Base-by-base conservation (phyloP, 2,797 vertebrate species). In the Notamacropus eugenii region DNA sequence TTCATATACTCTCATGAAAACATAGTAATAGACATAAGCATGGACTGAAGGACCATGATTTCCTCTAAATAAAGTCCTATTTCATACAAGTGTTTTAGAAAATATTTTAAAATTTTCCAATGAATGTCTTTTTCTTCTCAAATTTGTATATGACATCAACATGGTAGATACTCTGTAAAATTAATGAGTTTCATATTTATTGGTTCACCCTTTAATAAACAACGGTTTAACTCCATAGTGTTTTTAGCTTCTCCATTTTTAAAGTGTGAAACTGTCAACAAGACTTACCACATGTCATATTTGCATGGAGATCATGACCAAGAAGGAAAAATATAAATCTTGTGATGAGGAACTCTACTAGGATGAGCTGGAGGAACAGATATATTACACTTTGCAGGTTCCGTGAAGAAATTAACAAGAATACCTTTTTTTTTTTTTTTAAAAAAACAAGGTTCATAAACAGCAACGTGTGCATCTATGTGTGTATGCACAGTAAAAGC, bases 361-460 rank as follows among this genome's bases (percentile, higher is more conserved):
- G 96, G 97, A 98, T 96, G 96, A 97, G 96, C 93, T 95, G 3
- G 57, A 96, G 62, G 97, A 97, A 95, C 91, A 55, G 94, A 96
- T 91, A 97, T 87, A 9, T 46, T 55, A 92, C 0, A 74, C 62
- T 97, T 96, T 92, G 16, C 46, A 91, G 28, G 1, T 55, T 29
- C 46, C 40, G 57, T 95, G 90, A 94, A 96, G 57, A 87, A 90
- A 91, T 87, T 16, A 46, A 27, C 50, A 10, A 87, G 46, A 87
- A 87, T 87, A 40, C 50, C 74, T 40, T 67, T 14, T 24, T 3
- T 52, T 52, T 46, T 46, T 46, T 46, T 46, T 46, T 46, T 46
- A 46, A 87, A 46, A 50, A 46, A 1, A 50, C 74, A 87, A 87
- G 40, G 74, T 87, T 87, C 74, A 46, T 46, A 27, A 27, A 87